Percentiles rank a stretch among this genome's conserved stretches.
These are phyloP conservation scores for Platorchestia sp. DNA, from an alignment of 1,140 invertebrate species.

Conservation along the genomic window DNA sequence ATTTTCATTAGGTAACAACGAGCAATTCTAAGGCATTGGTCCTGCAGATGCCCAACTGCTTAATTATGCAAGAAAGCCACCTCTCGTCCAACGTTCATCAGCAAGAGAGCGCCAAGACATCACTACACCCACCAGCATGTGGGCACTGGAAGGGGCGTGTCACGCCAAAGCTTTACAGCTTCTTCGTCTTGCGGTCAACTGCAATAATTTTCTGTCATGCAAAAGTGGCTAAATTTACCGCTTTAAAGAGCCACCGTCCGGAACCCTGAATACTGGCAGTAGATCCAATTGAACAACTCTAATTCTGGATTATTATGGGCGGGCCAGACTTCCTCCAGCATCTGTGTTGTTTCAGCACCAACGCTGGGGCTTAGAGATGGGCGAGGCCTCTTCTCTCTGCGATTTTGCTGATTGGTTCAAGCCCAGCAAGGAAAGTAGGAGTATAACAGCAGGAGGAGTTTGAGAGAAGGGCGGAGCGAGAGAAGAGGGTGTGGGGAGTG, in stretches of 20 bases:
- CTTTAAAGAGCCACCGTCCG: neutral
- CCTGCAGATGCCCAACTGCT: neutral
- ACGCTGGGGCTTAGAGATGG: neutral
- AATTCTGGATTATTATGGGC: slow-evolving; percentile 34
- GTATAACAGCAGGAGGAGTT: neutral
- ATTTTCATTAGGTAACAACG: neutral
- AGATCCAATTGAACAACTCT: slow-evolving; percentile 43
- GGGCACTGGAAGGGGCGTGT: slow-evolving; percentile 19
- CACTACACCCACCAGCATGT: neutral
- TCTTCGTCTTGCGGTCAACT: slow-evolving; percentile 37
- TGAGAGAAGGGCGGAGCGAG: neutral
- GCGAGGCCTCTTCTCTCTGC: neutral
- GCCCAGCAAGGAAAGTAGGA: neutral
- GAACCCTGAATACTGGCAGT: neutral
- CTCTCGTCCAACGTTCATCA: neutral
- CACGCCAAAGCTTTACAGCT: neutral
- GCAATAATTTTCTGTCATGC: slow-evolving; percentile 20
- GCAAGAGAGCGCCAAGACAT: neutral
- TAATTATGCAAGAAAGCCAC: neutral
- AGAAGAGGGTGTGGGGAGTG: neutral
- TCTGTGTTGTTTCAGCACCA: neutral
- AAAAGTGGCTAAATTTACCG: slow-evolving; percentile 45
- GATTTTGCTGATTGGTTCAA: neutral
- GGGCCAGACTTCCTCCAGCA: neutral
- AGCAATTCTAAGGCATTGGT: neutral